Evolutionary conservation across 2,113 vertebrate species (phyloP).

Genomic region (Balaenoptera acutorostrata): DNA sequence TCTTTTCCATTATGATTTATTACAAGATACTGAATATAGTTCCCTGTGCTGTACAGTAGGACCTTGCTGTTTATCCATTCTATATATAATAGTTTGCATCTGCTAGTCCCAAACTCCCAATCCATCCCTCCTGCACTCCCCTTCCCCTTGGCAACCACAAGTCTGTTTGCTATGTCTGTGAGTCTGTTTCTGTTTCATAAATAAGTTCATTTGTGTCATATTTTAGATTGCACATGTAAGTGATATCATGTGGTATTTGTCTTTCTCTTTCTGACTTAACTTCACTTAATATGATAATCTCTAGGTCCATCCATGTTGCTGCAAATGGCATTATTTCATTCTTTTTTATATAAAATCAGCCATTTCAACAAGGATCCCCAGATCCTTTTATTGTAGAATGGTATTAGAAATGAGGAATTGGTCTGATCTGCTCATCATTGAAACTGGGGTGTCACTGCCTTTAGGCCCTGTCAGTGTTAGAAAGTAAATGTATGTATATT

Average conservation of each 20-base stretch:
- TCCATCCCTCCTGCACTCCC: not conserved
- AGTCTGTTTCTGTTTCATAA: not conserved
- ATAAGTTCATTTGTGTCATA: not conserved
- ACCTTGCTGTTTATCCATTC: not conserved
- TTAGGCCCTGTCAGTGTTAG: not conserved
- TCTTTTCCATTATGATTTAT: not conserved
- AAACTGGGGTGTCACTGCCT: not conserved
- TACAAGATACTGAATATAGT: not conserved
- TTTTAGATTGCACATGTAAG: not conserved
- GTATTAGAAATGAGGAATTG: not conserved
- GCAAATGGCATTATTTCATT: not conserved
- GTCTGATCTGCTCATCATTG: not conserved
- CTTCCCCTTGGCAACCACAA: not conserved
- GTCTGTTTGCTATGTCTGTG: not conserved
- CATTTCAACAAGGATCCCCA: not conserved
- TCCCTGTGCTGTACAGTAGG: not conserved
- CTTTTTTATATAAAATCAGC: not conserved
- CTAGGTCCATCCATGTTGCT: not conserved
- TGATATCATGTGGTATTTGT: not conserved
- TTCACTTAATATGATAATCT: not conserved
- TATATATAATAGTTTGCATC: not conserved
- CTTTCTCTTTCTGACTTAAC: not conserved
- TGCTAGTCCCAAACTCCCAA: not conserved
- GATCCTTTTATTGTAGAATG: not conserved
- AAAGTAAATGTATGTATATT: not conserved